phyloP scores from a whole-genome alignment of 2,113 vertebrate genomes.

The Anguilla japonica region DNA sequence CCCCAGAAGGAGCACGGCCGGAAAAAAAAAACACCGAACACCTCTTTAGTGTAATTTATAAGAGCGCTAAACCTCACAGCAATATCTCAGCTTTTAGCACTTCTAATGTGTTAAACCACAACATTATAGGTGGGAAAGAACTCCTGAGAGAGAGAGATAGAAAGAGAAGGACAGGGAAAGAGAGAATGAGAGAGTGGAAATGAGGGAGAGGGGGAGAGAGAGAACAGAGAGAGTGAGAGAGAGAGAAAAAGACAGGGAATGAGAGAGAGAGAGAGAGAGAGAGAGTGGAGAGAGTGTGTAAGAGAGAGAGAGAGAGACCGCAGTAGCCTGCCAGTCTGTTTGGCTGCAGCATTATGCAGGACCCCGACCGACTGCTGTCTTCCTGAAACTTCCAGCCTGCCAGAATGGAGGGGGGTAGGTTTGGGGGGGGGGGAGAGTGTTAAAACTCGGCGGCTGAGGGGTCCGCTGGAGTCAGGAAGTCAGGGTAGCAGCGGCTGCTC shows the following conservation, averaged over 20 bases:
- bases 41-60: constrained; percentile 46
- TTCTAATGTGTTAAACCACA: constrained; percentile 55
- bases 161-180: background rate
- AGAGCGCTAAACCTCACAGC: constrained; percentile 36
- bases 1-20: background rate
- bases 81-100: constrained; percentile 64
- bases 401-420: background rate
- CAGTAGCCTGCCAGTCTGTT: background rate
- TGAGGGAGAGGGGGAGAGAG: background rate
- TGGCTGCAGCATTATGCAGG: background rate
- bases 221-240: background rate
- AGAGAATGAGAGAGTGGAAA: no score
- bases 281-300: no score
- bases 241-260: background rate
- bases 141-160: constrained; percentile 39
- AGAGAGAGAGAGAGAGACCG: background rate
- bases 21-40: constrained; percentile 7
- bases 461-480: constrained; percentile 32
- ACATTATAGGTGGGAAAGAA: constrained; percentile 61
- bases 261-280: no score
- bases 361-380: background rate
- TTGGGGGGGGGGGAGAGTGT: background rate
- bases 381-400: background rate
- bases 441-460: constrained; percentile 32
- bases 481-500: constrained; percentile 44